These are phyloP conservation scores for Phoeniculus purpureus DNA, from an alignment of 2,797 vertebrate species.

Conservation along the genomic window DNA sequence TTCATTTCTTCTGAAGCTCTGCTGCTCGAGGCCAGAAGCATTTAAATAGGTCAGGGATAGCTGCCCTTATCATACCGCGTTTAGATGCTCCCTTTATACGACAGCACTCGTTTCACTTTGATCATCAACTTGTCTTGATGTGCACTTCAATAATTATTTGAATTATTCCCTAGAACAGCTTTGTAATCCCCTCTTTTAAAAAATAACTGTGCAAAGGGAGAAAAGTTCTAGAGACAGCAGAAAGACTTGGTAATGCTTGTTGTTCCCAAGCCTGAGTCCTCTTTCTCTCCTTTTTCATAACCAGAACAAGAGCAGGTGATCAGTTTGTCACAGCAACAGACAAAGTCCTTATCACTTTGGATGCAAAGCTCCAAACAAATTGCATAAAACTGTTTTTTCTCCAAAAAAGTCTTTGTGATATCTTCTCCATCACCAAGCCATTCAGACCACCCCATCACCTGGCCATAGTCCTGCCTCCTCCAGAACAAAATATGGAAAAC, in stretches of 20 bases:
- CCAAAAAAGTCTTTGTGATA: neutral
- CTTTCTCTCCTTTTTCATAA: neutral
- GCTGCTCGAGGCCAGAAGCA: slow-evolving; percentile 46
- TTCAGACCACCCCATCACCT: neutral
- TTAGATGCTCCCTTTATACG: neutral
- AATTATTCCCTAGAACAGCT: neutral
- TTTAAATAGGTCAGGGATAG: slow-evolving; percentile 67
- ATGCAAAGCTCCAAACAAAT: neutral
- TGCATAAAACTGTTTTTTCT: neutral
- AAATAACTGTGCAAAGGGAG: neutral
- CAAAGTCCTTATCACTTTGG: neutral
- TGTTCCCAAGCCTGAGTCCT: neutral
- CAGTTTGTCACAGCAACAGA: neutral
- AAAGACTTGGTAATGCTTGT: neutral
- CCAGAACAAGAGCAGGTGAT: neutral
- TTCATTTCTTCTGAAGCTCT: slow-evolving; percentile 33
- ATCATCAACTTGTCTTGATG: neutral
- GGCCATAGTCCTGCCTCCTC: neutral
- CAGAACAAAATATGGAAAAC: neutral
- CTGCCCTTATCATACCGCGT: neutral
- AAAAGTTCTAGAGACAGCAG: neutral
- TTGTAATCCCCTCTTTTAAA: neutral
- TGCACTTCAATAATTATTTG: neutral
- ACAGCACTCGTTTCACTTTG: slow-evolving; percentile 8
- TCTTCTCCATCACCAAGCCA: neutral